Conservation (phyloP, 1,140 invertebrate species). For the Heliconius hermathena region DNA sequence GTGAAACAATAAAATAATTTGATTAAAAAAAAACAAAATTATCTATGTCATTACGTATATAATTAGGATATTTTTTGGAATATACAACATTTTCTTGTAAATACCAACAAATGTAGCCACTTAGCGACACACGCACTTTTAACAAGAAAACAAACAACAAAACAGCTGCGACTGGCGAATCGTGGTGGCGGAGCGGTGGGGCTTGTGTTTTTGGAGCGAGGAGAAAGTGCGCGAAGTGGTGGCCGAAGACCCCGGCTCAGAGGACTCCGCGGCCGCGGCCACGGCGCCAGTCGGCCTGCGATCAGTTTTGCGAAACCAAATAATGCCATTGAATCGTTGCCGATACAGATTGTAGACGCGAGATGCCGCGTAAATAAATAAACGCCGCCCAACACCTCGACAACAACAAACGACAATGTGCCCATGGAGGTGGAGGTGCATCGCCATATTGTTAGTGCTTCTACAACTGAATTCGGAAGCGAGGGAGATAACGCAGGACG, state of each 20-base stretch:
- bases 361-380: constrained; percentile 76
- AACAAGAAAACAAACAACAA: constrained; percentile 26
- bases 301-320: constrained; percentile 67
- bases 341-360: constrained; percentile 63
- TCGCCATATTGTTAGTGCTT: constrained; percentile 70
- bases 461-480: constrained; percentile 39
- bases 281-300: constrained; percentile 70
- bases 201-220: constrained; percentile 66
- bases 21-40: not conserved
- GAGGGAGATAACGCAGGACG: constrained; percentile 59
- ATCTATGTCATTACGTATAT: not conserved
- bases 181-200: constrained; percentile 56
- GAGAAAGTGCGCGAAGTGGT: constrained; percentile 75
- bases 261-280: constrained; percentile 69
- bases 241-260: constrained; percentile 65
- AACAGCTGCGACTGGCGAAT: constrained; percentile 37
- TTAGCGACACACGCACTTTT: not conserved
- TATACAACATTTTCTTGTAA: not conserved
- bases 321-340: constrained; percentile 68
- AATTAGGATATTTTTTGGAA: not conserved
- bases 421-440: constrained; percentile 73
- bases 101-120: not conserved
- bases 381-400: constrained; percentile 50
- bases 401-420: constrained; percentile 66
- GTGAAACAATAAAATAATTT: not conserved